phyloP scores from a whole-genome alignment of 1,140 invertebrate species.

The Diploscapter pachys region DNA sequence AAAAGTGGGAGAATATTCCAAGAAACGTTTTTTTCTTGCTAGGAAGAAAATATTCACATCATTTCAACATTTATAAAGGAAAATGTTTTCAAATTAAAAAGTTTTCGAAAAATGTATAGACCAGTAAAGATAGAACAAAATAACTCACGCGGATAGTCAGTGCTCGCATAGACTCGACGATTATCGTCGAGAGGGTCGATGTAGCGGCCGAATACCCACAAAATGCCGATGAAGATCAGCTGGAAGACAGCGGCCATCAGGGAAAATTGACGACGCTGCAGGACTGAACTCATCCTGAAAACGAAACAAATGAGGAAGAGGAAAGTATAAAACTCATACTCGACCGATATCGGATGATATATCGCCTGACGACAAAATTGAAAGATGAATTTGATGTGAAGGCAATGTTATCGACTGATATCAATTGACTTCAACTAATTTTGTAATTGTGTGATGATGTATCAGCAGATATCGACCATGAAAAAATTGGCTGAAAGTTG shows the following conservation, averaged over 20 bases:
- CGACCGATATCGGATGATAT: conserved; percentile 8
- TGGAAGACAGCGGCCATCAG: conserved; percentile 24
- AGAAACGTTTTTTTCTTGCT: too few relatives aligned
- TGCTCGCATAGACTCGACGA: conserved; percentile 25
- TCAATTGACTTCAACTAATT: not conserved
- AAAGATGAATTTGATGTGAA: not conserved
- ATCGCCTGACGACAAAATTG: not conserved
- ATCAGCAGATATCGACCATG: not conserved
- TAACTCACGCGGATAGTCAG: conserved; percentile 34
- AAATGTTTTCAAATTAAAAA: too few relatives aligned
- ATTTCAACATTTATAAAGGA: too few relatives aligned
- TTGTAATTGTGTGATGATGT: not conserved
- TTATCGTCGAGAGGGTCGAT: conserved; percentile 32
- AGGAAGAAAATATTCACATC: too few relatives aligned
- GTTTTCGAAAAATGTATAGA: too few relatives aligned
- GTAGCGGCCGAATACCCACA: conserved; percentile 20
- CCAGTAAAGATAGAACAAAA: not conserved
- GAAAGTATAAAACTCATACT: not conserved
- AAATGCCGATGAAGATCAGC: conserved; percentile 21
- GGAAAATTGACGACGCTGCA: conserved; percentile 33
- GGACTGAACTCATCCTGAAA: conserved; percentile 14
- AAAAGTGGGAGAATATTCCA: not conserved
- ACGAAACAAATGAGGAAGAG: not conserved
- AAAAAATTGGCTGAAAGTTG: too few relatives aligned
- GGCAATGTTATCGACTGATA: not conserved